phyloP scores from a whole-genome alignment of 2,113 vertebrate genomes.

The Craseonycteris thonglongyai region DNA sequence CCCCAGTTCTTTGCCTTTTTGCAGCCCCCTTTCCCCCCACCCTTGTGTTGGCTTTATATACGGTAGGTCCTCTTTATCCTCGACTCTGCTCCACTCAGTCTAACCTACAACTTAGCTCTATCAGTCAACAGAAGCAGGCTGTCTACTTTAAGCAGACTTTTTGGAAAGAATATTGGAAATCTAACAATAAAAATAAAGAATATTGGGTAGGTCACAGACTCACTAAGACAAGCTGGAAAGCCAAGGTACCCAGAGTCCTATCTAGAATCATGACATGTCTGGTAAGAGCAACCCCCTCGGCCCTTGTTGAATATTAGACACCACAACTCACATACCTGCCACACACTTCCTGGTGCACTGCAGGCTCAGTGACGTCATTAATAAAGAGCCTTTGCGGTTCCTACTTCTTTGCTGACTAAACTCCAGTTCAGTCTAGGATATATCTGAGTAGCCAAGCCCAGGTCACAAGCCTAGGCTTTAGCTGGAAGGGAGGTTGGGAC shows the following conservation, averaged over 20 bases:
- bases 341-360: neutral
- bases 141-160: neutral
- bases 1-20: neutral
- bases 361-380: neutral
- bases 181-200: no score
- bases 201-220: neutral
- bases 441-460: neutral
- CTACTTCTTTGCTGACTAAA: neutral
- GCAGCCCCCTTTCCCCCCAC: neutral
- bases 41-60: neutral
- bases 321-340: neutral
- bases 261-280: neutral
- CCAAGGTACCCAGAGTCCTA: neutral
- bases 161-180: neutral
- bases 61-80: neutral
- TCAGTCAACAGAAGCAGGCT: neutral
- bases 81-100: neutral
- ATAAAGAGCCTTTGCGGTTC: neutral
- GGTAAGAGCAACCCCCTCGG: neutral
- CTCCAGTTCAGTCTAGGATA: neutral
- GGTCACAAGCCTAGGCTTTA: neutral
- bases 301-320: neutral
- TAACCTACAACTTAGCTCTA: neutral
- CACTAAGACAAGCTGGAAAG: neutral
- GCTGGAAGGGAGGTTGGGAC: neutral